Evolutionary conservation across 1,140 invertebrate species (phyloP).

Genomic region (Drosophila bifasciata): DNA sequence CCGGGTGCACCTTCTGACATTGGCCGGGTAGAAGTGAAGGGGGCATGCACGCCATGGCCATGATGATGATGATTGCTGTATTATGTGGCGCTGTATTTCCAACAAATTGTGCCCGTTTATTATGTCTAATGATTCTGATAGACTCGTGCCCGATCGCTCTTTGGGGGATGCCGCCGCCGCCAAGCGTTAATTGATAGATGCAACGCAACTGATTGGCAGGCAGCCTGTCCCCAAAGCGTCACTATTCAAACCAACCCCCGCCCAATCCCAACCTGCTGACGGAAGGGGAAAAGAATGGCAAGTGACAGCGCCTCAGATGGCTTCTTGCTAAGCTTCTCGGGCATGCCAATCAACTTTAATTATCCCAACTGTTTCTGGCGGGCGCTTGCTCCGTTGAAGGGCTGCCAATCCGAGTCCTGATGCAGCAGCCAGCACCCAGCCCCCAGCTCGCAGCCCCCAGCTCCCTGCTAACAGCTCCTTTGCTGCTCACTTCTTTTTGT

Average conservation of each 20-base stretch:
- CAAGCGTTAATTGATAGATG: conserved; percentile 62
- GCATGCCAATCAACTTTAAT: conserved; percentile 70
- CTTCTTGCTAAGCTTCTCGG: conserved; percentile 18
- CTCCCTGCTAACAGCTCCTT: neutral
- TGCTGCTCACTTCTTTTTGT: conserved; percentile 64
- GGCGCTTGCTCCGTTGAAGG: conserved; percentile 29
- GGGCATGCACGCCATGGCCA: conserved; percentile 2
- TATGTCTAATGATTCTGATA: conserved; percentile 64
- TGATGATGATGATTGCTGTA: conserved; percentile 65
- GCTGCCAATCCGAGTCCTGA: conserved; percentile 41
- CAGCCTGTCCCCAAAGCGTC: neutral
- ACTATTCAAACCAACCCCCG: neutral
- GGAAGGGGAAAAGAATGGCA: neutral
- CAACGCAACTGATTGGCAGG: conserved; percentile 67
- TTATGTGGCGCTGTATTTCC: conserved; percentile 75
- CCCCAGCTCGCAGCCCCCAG: neutral
- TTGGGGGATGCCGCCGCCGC: conserved; percentile 1
- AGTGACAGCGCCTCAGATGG: conserved; percentile 30
- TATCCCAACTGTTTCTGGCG: conserved; percentile 52
- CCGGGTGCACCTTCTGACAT: conserved; percentile 57
- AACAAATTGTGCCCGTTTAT: conserved; percentile 71
- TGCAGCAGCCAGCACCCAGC: conserved; percentile 19
- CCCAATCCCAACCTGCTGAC: neutral
- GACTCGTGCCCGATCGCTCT: neutral
- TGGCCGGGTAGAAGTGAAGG: conserved; percentile 1